These are phyloP conservation scores for Phymorhynchus buccinoides DNA, from an alignment of 1,140 invertebrate genomes.

Conservation along the genomic window DNA sequence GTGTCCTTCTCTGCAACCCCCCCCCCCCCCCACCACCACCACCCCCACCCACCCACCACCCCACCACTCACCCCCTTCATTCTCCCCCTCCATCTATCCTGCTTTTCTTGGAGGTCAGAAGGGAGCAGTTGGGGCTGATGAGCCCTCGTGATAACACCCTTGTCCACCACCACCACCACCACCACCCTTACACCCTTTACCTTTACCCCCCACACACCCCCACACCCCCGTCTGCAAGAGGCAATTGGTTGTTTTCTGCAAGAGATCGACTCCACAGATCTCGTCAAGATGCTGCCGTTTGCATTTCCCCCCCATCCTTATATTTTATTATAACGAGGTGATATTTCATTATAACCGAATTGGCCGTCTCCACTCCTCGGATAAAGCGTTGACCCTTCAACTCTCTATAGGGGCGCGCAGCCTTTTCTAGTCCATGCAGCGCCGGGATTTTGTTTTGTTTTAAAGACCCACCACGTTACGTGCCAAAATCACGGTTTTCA, in stretches of 20 bases:
- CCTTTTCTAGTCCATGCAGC: no score
- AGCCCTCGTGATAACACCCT: conserved; percentile 36
- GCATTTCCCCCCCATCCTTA: no score
- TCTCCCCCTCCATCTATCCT: background rate
- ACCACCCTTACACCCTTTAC: no score
- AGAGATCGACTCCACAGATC: conserved; percentile 39
- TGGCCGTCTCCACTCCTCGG: background rate
- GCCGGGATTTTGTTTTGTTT: no score
- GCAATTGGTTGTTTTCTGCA: conserved; percentile 31
- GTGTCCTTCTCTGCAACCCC: conserved; percentile 6
- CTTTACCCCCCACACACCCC: no score
- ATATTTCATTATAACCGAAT: conserved; percentile 35
- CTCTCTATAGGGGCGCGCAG: no score
- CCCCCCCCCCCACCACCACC: background rate
- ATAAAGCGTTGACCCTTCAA: conserved; percentile 30
- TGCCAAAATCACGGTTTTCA: no score
- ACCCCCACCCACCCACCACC: background rate
- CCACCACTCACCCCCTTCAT: no score
- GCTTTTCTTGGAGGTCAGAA: conserved; percentile 12
- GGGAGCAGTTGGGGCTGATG: conserved; percentile 38
- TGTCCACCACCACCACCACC: no score
- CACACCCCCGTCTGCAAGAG: conserved; percentile 41
- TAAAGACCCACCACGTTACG: no score
- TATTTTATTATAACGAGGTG: conserved; percentile 36
- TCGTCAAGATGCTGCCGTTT: conserved; percentile 41